Percentiles rank a stretch among this genome's conserved stretches.
These are phyloP conservation scores for Napeogenes inachia DNA, from an alignment of 2,888 invertebrate species.

Conservation along the genomic window DNA sequence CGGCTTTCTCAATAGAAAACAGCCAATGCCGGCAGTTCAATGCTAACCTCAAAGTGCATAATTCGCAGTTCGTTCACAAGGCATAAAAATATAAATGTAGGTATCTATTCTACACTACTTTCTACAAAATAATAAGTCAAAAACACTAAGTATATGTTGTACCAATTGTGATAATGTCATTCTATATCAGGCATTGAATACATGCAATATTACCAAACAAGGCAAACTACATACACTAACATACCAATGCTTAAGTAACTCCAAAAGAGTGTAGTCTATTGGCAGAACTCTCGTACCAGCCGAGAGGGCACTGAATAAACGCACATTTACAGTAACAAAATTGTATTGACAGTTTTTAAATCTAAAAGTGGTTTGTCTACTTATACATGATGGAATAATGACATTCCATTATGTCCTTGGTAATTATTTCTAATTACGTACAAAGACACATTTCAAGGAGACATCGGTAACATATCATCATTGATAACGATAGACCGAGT, in stretches of 20 bases:
- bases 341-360: too few relatives aligned
- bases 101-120: too few relatives aligned
- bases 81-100: too few relatives aligned
- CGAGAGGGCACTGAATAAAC: slow-evolving; percentile 57
- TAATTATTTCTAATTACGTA: not conserved
- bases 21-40: too few relatives aligned
- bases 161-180: not conserved
- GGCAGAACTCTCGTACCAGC: slow-evolving; percentile 62
- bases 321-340: slow-evolving; percentile 25
- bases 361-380: too few relatives aligned
- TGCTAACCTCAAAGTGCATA: too few relatives aligned
- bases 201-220: slow-evolving; percentile 16
- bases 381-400: too few relatives aligned
- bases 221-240: slow-evolving; percentile 37
- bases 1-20: slow-evolving; percentile 38
- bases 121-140: not conserved
- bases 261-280: slow-evolving; percentile 59
- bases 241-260: slow-evolving; percentile 69
- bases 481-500: slow-evolving; percentile 14
- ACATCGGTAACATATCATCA: slow-evolving; percentile 8
- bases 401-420: not conserved
- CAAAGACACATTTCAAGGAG: not conserved
- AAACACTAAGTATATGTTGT: not conserved
- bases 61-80: too few relatives aligned
- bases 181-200: slow-evolving; percentile 1